Evolutionary conservation across 2,113 vertebrate species (phyloP), one percentile per base, ranked within the genome.

Genomic region (Ranitomeya imitator): DNA sequence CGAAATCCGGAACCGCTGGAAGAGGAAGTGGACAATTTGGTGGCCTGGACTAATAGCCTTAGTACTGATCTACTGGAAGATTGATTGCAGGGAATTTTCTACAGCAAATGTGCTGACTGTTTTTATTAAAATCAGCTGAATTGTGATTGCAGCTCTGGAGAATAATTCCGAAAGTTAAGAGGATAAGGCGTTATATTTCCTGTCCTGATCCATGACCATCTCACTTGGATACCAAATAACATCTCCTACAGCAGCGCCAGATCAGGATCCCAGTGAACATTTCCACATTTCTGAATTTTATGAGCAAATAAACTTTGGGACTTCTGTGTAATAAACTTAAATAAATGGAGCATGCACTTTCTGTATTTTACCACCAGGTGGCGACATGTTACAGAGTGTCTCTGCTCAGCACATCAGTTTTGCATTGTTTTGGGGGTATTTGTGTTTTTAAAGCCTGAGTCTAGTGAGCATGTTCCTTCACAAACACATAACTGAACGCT

Each of bases 31-130:
- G 92, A 93, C 6, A 84, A 67, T 16, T 91, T 94, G 9, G 69
- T 93, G 6, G 13, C 79, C 76, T 93, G 94, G 93, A 90, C 90
- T 37, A 45, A 54, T 8, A 63, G 74, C 63, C 93, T 95, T 45
- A 80, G 82, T 77, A 2, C 19, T 3, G 2, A 88, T 7, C 14
- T 15, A 77, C 73, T 88, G 59, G 87, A 91, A 77, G 74, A 89
- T 60, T 90, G 71, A 90, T 21, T 0, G 18, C 19, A 54, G n/a
- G 11, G 6, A 7, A 6, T 0, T 6, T 37, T 37, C 23, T 45
- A 45, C 5, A 45, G 37, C 37, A 26, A 69, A n/a, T 11, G 19
- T 69, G 67, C 67, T 69, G 67, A 69, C 67, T 23, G 63, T n/a
- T 67, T 67, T 23, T 23, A 26, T 26, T 26, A 26, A 14, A 18